phyloP scores from a whole-genome alignment of 2,888 invertebrate genomes.

The Ennomos fuscantarius region DNA sequence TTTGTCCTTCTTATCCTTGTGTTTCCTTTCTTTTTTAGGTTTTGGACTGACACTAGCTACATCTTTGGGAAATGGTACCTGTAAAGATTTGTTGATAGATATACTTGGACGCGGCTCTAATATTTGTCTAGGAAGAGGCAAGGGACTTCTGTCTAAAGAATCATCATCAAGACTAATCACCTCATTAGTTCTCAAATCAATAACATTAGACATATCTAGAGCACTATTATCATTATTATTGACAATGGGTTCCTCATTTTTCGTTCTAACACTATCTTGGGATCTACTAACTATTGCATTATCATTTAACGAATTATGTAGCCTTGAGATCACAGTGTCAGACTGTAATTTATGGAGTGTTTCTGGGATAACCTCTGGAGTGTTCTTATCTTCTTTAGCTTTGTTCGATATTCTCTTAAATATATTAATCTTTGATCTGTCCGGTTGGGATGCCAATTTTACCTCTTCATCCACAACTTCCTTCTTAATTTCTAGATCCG shows the following conservation, averaged over 20 bases:
- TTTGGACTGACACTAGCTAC: constrained; percentile 84
- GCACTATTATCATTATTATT: constrained; percentile 82
- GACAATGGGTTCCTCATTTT: constrained; percentile 71
- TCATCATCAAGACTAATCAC: constrained; percentile 81
- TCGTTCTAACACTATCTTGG: constrained; percentile 62
- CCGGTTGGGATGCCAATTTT: constrained; percentile 91
- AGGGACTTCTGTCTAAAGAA: constrained; percentile 67
- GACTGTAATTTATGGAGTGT: constrained; percentile 58
- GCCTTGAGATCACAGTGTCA: constrained; percentile 76
- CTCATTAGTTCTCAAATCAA: constrained; percentile 80
- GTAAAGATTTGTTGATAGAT: constrained; percentile 76
- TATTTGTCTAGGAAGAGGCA: constrained; percentile 51
- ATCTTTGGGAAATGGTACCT: constrained; percentile 79
- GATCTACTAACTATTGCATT: constrained; percentile 59
- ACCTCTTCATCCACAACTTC: constrained; percentile 80
- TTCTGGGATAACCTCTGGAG: constrained; percentile 72
- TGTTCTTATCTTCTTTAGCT: constrained; percentile 86
- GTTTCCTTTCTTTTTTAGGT: constrained; percentile 85
- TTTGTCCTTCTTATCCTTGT: constrained; percentile 82
- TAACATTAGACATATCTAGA: constrained; percentile 79
- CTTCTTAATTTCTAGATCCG: constrained; percentile 78
- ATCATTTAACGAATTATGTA: constrained; percentile 68
- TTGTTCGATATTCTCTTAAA: constrained; percentile 94
- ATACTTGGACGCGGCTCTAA: constrained; percentile 63
- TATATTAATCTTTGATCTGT: constrained; percentile 94